phyloP scores from a whole-genome alignment of 2,797 vertebrate species.

The Sebastolobus altivelis region DNA sequence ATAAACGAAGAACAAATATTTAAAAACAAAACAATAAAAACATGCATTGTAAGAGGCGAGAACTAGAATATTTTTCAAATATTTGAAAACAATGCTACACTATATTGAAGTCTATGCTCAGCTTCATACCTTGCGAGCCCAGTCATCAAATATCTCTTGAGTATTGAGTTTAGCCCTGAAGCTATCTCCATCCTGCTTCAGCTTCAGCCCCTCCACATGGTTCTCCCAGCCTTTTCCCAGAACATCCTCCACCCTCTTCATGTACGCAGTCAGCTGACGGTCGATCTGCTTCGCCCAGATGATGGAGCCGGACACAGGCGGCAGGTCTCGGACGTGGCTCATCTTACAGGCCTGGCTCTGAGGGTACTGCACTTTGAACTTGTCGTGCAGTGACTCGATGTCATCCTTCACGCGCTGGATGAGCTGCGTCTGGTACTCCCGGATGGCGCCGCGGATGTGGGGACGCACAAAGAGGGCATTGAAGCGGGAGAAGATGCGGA shows the following conservation, averaged over 20 bases:
- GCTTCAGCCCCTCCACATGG: conserved; percentile 97
- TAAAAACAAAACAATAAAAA: conserved; percentile 3
- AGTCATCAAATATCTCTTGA: conserved; percentile 99
- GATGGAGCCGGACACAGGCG: conserved; percentile 97
- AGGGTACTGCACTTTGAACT: conserved; percentile 99
- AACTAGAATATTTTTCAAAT: background rate
- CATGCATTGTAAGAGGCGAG: background rate
- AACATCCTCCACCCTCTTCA: conserved; percentile 99
- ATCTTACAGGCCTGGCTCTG: conserved; percentile 99
- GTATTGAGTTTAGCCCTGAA: conserved; percentile 99
- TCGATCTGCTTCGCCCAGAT: conserved; percentile 99
- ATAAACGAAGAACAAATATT: background rate
- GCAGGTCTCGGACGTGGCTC: conserved; percentile 97
- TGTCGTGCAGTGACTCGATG: conserved; percentile 98
- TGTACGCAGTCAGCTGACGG: conserved; percentile 97
- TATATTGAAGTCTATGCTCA: background rate
- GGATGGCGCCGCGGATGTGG: conserved; percentile 97
- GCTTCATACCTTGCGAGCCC: conserved; percentile 92
- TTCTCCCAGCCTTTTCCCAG: conserved; percentile 99
- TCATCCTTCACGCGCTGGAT: conserved; percentile 99
- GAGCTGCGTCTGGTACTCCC: conserved; percentile 97
- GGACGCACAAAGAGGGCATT: conserved; percentile 98
- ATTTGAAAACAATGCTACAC: background rate
- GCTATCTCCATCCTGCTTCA: conserved; percentile 99
- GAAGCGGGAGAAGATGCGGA: conserved; percentile 98